A percentile compares a stretch with the other conserved stretches of the same genome.
phyloP scores from a whole-genome alignment of 2,113 vertebrate species.

The Okapia johnstoni region DNA sequence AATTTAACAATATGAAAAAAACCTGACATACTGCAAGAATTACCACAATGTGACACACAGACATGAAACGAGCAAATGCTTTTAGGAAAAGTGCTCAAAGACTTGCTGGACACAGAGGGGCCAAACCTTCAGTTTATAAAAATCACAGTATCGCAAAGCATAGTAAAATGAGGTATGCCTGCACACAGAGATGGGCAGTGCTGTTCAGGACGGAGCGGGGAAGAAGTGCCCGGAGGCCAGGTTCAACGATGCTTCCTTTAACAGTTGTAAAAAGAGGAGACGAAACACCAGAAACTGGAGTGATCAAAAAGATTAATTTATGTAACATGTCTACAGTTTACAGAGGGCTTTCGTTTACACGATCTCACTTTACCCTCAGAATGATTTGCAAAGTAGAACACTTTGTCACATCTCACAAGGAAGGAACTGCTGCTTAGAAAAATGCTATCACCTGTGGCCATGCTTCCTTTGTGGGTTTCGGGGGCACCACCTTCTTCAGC shows the following conservation, averaged over 20 bases:
- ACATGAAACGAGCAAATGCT: neutral
- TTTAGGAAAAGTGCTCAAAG: neutral
- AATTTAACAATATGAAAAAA: neutral
- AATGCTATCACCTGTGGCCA: neutral
- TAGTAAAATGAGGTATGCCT: neutral
- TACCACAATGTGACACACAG: neutral
- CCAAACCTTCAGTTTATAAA: neutral
- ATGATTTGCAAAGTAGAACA: neutral
- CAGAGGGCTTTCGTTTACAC: neutral
- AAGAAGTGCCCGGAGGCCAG: fast-evolving
- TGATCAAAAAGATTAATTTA: neutral
- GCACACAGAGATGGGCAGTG: fast-evolving
- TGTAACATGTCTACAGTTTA: neutral
- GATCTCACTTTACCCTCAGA: neutral
- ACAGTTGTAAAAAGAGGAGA: neutral
- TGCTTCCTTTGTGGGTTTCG: neutral
- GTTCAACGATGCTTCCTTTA: fast-evolving
- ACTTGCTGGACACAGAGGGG: neutral
- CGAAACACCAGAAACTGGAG: neutral
- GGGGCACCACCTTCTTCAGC: neutral
- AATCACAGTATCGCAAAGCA: neutral
- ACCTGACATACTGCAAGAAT: neutral
- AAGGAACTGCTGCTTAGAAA: neutral
- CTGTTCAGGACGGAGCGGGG: fast-evolving
- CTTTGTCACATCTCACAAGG: neutral